Base-by-base conservation (phyloP, 2,797 vertebrate species). In the Malurus leucopterus region DNA sequence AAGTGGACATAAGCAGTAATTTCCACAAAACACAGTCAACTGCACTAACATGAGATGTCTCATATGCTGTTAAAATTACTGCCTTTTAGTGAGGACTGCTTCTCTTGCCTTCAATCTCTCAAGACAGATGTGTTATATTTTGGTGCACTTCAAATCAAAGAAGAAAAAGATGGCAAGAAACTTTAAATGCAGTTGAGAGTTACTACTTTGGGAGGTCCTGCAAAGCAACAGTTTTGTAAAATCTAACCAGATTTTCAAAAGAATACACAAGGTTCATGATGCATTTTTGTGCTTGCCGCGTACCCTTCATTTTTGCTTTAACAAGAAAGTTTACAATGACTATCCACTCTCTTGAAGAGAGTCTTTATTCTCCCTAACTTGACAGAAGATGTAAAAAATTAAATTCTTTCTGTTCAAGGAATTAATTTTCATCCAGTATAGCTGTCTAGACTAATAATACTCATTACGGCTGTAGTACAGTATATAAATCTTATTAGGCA, bases 391-490 rank as follows among this genome's bases (percentile, higher is more conserved):
- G 70, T 51, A 94, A 96, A 93, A 94, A 95, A 89, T 84, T 79
- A 70, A 96, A 87, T 69, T 92, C 80, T 87, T 72, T 76, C 78
- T 85, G 80, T 92, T 96, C 89, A 92, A 94, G 89, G 87, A 95
- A 95, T 87, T 94, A 92, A 90, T 96, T 96, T 95, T 95, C 93
- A 95, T 94, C 87, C 88, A 86, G 27, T 88, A 90, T 19, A 94
- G 86, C 91, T 94, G 90, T 88, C 95, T 93, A 90, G 65, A 92
- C 88, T 92, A 94, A 94, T 92, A 92, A 95, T 78, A 89, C 76
- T 95, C 94, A 94, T 91, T 95, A 94, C 63, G 32, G 81, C 29
- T 54, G 53, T 15, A 86, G 51, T 34, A 34, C 44, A 93, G 78
- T 89, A 91, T 89, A 67, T 91, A 95, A 95, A 96, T 96, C 94